Evolutionary conservation across 2,888 invertebrate species (phyloP).

Genomic region (Gryllus longicercus): DNA sequence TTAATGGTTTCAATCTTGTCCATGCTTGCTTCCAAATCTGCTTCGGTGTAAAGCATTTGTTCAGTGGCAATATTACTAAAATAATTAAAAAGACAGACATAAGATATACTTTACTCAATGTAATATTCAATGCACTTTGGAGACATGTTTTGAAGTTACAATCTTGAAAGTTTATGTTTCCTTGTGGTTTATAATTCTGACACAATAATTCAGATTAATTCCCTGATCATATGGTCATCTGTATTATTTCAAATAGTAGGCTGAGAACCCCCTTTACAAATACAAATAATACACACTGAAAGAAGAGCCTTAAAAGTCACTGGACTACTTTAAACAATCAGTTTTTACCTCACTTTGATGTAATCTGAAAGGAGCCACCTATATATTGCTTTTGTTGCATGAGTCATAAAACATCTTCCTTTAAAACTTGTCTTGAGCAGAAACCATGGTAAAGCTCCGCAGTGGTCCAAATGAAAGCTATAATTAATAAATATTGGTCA

Average conservation of each 20-base stretch:
- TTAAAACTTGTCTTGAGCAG: conserved; percentile 95
- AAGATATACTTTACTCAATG: no score
- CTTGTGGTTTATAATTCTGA: no score
- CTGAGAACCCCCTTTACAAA: no score
- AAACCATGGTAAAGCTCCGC: conserved; percentile 97
- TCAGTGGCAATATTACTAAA: conserved; percentile 90
- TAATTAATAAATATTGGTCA: conserved; percentile 40
- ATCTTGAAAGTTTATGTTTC: no score
- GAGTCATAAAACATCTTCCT: conserved; percentile 98
- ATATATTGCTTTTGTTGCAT: conserved; percentile 99
- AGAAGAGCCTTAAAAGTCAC: no score
- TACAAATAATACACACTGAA: no score
- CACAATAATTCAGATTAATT: no score
- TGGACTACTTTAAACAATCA: no score
- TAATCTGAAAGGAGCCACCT: conserved; percentile 98
- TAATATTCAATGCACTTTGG: no score
- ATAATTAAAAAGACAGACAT: conserved; percentile 3
- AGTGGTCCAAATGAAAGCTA: conserved; percentile 97
- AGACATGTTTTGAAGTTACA: no score
- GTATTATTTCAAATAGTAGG: no score
- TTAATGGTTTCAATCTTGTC: conserved; percentile 98
- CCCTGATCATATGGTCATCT: no score
- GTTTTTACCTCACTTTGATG: conserved; percentile 82
- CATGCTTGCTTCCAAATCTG: conserved; percentile 96
- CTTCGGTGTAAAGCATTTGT: conserved; percentile 95